Percentiles rank a stretch among this genome's conserved stretches.
These are phyloP conservation scores for Cirrhinus molitorella DNA, from an alignment of 2,797 vertebrate genomes.

Conservation along the genomic window DNA sequence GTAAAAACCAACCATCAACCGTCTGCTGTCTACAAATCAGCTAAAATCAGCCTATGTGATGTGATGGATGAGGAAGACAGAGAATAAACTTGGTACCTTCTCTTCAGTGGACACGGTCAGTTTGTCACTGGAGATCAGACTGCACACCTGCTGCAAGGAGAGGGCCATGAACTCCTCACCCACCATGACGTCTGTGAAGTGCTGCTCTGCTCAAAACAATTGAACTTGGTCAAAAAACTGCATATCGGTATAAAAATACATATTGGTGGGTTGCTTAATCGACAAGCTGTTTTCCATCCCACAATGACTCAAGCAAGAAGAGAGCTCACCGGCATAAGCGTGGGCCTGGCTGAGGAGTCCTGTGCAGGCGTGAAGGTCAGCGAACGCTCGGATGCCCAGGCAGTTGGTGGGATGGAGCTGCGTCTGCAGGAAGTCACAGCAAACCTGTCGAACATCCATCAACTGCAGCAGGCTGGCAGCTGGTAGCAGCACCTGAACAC, in stretches of 20 bases:
- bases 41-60: neutral
- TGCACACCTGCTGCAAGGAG: slow-evolving; percentile 94
- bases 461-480: slow-evolving; percentile 93
- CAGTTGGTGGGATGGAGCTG: slow-evolving; percentile 96
- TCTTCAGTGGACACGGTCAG: slow-evolving; percentile 95
- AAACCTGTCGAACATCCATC: slow-evolving; percentile 94
- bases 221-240: neutral
- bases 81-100: slow-evolving; percentile 82
- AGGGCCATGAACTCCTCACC: slow-evolving; percentile 95
- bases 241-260: slow-evolving; percentile 1
- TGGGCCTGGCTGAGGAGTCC: slow-evolving; percentile 92
- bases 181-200: slow-evolving; percentile 94
- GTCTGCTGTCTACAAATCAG: slow-evolving; percentile 31
- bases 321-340: slow-evolving; percentile 88
- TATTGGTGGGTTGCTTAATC: neutral
- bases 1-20: slow-evolving; percentile 23
- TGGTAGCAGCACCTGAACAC: slow-evolving; percentile 87
- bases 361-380: slow-evolving; percentile 91
- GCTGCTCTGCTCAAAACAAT: slow-evolving; percentile 88
- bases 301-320: neutral
- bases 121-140: slow-evolving; percentile 95
- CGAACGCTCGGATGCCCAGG: slow-evolving; percentile 94
- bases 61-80: neutral
- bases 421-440: slow-evolving; percentile 95
- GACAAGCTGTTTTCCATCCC: neutral